Evolutionary conservation across 2,888 invertebrate species (phyloP), one percentile per base, ranked within the genome.

Genomic region (Helicoverpa assulta): DNA sequence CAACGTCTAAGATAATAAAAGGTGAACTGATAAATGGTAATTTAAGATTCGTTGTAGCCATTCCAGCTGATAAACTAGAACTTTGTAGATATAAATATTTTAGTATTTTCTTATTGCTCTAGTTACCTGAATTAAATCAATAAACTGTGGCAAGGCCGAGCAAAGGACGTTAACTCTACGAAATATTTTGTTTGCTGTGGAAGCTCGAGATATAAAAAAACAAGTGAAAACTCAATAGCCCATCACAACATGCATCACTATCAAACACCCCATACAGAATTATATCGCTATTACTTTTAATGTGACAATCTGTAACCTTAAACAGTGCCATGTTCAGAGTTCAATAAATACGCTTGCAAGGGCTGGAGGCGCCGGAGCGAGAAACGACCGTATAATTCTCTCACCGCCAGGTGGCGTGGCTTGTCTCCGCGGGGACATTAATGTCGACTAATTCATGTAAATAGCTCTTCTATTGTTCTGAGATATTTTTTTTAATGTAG

Each of bases 401-500:
- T 77, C 66, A 76, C 89, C 86, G 83, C 92, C 94, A 93, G 94
- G 94, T 94, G 94, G 91, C 91, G 89, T 86, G 94, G 93, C 90
- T 90, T 93, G 93, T 94, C 94, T 94, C 94, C 86, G 82, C 90
- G 91, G 92, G 89, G 90, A 90, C 92, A 94, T 95, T 92, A 95
- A 94, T 92, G 94, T 93, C 94, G 90, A 86, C 92, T 94, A 94
- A 95, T 94, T 95, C 93, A 93, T 92, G 93, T 93, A 94, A 95
- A 94, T 95, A 94, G 94, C 92, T 90, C 76, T 82, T 84, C 85
- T 83, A 84, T 83, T 86, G 84, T 81, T 67, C 84, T 90, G 90
- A 89, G 89, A 90, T 90, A 90, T 72, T 91, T 91, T 92, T 67
- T 88, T 85, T 78, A 78, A 77, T 69, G 72, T 69, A 70, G 56